Conservation (phyloP, 2,113 vertebrate species). For the Brachypodius melanocephalos region DNA sequence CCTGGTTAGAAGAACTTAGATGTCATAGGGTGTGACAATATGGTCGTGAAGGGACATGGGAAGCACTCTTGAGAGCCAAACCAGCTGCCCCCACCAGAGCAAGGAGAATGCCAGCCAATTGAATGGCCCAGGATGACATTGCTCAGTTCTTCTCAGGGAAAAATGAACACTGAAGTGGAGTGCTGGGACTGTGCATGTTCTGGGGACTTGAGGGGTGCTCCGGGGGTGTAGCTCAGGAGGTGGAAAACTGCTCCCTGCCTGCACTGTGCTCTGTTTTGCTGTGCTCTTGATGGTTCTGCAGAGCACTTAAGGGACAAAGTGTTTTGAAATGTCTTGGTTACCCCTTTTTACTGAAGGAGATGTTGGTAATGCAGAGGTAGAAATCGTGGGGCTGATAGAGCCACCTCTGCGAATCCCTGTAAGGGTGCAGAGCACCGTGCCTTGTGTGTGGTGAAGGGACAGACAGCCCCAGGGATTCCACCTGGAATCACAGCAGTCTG, state of each 20-base stretch:
- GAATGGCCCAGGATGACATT: neutral
- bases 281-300: neutral
- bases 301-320: neutral
- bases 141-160: neutral
- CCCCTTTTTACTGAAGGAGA: neutral
- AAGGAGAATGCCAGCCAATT: neutral
- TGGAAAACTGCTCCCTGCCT: neutral
- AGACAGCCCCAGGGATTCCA: neutral
- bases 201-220: neutral
- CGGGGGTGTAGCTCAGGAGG: rapidly evolving
- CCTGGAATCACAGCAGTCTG: neutral
- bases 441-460: neutral
- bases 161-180: rapidly evolving
- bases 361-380: neutral
- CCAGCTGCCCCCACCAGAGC: neutral
- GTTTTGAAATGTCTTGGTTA: neutral
- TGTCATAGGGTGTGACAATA: rapidly evolving
- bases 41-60: neutral
- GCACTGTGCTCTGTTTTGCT: rapidly evolving
- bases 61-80: neutral
- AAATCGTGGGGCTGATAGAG: rapidly evolving
- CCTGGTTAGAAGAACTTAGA: neutral
- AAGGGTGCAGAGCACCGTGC: rapidly evolving
- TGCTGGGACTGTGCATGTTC: rapidly evolving
- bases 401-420: rapidly evolving